These are phyloP conservation scores for Eulemur rufifrons DNA, from an alignment of 2,113 vertebrate species.

Conservation along the genomic window DNA sequence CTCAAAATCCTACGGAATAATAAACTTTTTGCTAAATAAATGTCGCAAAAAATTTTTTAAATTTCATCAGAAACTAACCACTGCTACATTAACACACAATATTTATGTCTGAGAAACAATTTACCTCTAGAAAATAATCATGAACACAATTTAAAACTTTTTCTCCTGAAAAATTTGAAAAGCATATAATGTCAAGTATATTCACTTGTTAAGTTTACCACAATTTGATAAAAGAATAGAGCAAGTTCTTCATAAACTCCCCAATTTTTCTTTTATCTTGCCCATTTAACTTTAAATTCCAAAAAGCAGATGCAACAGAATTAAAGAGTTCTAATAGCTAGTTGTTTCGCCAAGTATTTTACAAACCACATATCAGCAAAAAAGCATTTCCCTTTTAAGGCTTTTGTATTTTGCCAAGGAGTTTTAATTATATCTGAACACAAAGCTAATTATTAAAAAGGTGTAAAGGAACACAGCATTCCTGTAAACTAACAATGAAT, in stretches of 20 bases:
- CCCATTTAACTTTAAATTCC: not conserved
- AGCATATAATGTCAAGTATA: not conserved
- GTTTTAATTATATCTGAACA: constrained; percentile 55
- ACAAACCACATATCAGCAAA: not conserved
- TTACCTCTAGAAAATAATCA: not conserved
- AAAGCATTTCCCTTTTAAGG: not conserved
- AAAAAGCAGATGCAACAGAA: constrained; percentile 18
- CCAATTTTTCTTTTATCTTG: not conserved
- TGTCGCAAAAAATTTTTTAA: not conserved
- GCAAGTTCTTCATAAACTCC: constrained; percentile 17
- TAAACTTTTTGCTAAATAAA: not conserved
- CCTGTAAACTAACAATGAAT: constrained; percentile 49
- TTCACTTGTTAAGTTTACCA: not conserved
- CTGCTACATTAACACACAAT: not conserved
- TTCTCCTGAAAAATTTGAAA: not conserved
- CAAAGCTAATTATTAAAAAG: constrained; percentile 66
- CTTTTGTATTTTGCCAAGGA: not conserved
- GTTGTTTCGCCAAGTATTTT: not conserved
- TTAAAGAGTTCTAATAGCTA: not conserved
- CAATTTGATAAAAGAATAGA: constrained; percentile 17
- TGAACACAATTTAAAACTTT: not conserved
- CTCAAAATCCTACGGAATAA: not conserved
- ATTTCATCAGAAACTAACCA: not conserved
- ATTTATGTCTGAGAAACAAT: not conserved
- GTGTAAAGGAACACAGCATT: constrained; percentile 63